Conservation (phyloP, 2,888 invertebrate species). For the Hemithea aestivaria region DNA sequence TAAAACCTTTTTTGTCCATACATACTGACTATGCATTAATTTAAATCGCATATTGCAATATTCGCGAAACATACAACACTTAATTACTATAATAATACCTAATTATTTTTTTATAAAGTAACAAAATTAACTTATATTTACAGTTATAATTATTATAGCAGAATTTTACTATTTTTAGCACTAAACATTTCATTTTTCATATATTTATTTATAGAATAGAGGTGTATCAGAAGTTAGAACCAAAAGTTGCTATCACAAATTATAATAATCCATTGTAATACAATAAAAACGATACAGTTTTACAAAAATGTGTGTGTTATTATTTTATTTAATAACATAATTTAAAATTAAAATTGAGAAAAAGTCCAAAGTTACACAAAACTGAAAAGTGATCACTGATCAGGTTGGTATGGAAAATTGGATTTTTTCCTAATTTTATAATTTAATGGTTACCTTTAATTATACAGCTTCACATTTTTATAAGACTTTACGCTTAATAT, state of each 20-base stretch:
- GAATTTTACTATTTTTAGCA: slow-evolving; percentile 73
- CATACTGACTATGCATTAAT: slow-evolving; percentile 70
- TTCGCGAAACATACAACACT: slow-evolving; percentile 79
- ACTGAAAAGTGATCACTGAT: too few relatives aligned
- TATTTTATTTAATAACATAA: too few relatives aligned
- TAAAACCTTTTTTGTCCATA: slow-evolving; percentile 61
- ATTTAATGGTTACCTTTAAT: too few relatives aligned
- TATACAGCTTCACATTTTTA: too few relatives aligned
- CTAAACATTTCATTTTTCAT: slow-evolving; percentile 49
- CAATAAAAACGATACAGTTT: background rate
- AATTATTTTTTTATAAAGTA: slow-evolving; percentile 76
- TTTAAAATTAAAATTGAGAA: too few relatives aligned
- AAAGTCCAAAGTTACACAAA: too few relatives aligned
- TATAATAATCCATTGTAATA: background rate
- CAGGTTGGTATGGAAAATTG: too few relatives aligned
- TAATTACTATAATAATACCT: slow-evolving; percentile 76
- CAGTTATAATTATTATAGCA: slow-evolving; percentile 73
- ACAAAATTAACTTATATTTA: slow-evolving; percentile 80
- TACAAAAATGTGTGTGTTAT: too few relatives aligned
- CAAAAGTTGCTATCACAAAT: slow-evolving; percentile 14
- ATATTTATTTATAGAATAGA: slow-evolving; percentile 23
- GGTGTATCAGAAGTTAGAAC: slow-evolving; percentile 1
- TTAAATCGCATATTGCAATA: slow-evolving; percentile 76
- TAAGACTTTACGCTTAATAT: slow-evolving; percentile 3
- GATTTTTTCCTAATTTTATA: too few relatives aligned